Percentiles rank a stretch among this genome's conserved stretches.
Conservation (phyloP, 2,113 vertebrate genomes). For the Pristiophorus japonicus region DNA sequence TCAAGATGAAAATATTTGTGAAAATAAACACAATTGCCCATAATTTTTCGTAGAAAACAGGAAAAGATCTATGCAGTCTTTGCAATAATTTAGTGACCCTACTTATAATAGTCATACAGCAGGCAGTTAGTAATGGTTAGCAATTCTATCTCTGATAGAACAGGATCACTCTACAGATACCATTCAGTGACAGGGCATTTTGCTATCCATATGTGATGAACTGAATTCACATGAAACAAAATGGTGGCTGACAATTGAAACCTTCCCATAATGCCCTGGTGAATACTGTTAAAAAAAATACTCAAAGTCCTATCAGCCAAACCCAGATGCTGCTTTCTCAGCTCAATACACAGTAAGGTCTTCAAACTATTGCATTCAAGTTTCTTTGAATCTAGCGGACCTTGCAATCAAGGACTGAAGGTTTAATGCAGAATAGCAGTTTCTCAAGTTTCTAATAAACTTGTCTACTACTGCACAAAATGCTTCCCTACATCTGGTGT, state of each 20-base stretch:
- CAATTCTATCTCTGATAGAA: neutral
- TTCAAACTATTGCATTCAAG: neutral
- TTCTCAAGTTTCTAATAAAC: conserved; percentile 31
- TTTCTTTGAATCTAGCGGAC: neutral
- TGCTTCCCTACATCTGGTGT: conserved; percentile 20
- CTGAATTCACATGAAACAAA: neutral
- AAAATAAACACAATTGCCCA: neutral
- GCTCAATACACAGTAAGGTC: neutral
- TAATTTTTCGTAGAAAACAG: neutral
- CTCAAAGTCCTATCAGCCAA: neutral
- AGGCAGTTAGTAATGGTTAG: neutral
- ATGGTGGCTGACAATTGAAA: neutral
- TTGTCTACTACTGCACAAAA: conserved; percentile 26
- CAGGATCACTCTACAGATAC: neutral
- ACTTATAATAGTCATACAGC: neutral
- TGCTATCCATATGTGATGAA: no score
- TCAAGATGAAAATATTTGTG: neutral
- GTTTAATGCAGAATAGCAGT: conserved; percentile 34
- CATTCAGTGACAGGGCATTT: neutral
- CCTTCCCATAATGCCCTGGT: neutral
- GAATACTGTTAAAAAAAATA: neutral
- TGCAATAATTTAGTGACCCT: neutral
- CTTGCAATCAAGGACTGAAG: neutral
- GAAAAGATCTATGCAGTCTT: neutral
- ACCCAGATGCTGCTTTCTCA: neutral